Conservation (phyloP, 2,888 invertebrate genomes). For the Dione vanillae region DNA sequence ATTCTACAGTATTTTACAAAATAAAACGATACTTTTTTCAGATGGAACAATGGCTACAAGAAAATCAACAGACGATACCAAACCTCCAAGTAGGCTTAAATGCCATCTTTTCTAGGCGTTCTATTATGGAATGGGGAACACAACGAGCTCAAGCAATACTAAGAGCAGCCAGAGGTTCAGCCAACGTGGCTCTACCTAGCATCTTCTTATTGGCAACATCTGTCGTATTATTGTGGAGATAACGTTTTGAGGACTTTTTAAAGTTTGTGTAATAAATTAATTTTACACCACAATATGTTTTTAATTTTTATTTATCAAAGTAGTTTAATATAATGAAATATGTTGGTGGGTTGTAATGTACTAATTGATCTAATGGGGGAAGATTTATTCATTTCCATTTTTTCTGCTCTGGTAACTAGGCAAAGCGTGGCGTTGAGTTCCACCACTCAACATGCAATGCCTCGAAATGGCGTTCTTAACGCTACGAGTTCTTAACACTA, state of each 20-base stretch:
- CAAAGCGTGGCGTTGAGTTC: too few species aligned
- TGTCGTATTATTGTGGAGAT: constrained; percentile 53
- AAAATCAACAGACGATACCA: constrained; percentile 57
- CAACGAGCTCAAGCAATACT: constrained; percentile 60
- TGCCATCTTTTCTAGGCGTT: constrained; percentile 61
- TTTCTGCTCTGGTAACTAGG: too few species aligned
- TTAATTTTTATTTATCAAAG: too few species aligned
- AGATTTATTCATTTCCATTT: too few species aligned
- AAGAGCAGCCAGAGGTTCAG: constrained; percentile 62
- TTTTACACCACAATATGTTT: neutral
- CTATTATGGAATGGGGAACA: constrained; percentile 69
- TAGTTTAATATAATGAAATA: too few species aligned
- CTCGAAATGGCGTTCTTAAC: too few species aligned
- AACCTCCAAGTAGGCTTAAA: constrained; percentile 60
- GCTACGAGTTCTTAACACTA: too few species aligned
- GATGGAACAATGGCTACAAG: constrained; percentile 72
- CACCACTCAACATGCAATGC: too few species aligned
- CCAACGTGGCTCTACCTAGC: constrained; percentile 56
- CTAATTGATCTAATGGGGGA: too few species aligned
- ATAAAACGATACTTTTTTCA: constrained; percentile 47
- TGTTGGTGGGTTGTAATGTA: too few species aligned
- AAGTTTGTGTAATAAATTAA: neutral
- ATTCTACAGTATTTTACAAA: neutral
- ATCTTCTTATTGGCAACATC: constrained; percentile 56
- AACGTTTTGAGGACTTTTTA: neutral